Evolutionary conservation across 2,113 vertebrate genomes (phyloP).

Genomic region (Cinclus cinclus): DNA sequence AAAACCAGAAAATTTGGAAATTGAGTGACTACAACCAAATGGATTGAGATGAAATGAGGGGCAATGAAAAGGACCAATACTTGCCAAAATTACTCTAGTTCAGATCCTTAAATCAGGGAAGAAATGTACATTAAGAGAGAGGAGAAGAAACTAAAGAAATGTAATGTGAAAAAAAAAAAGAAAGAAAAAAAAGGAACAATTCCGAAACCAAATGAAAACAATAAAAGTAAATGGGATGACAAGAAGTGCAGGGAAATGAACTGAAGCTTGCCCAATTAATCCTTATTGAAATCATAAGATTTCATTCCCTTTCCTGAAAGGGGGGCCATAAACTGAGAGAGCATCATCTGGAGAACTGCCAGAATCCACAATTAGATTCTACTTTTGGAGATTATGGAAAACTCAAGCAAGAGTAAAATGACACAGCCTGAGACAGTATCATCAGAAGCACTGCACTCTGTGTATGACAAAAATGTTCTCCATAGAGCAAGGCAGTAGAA

Average conservation of each 20-base stretch:
- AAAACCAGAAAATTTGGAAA: background rate
- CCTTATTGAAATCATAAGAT: background rate
- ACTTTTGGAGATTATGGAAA: background rate
- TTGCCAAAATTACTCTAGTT: background rate
- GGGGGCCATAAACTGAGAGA: background rate
- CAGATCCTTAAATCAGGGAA: background rate
- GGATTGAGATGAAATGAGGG: background rate
- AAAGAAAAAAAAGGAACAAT: background rate
- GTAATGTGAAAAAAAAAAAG: background rate
- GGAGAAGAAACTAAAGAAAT: background rate
- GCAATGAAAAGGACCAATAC: background rate
- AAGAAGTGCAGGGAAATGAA: background rate
- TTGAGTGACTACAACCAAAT: background rate
- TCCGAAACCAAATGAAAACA: background rate
- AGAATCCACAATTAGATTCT: background rate
- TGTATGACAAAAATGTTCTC: background rate
- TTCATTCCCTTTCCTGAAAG: background rate
- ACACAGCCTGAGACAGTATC: background rate
- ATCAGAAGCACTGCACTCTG: background rate
- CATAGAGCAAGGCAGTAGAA: background rate
- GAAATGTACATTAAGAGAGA: background rate
- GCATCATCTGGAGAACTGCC: background rate
- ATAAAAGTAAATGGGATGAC: background rate
- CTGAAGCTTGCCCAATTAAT: background rate
- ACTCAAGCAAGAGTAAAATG: background rate